Conservation (phyloP, 2,888 invertebrate species). For the Dugesia japonica region DNA sequence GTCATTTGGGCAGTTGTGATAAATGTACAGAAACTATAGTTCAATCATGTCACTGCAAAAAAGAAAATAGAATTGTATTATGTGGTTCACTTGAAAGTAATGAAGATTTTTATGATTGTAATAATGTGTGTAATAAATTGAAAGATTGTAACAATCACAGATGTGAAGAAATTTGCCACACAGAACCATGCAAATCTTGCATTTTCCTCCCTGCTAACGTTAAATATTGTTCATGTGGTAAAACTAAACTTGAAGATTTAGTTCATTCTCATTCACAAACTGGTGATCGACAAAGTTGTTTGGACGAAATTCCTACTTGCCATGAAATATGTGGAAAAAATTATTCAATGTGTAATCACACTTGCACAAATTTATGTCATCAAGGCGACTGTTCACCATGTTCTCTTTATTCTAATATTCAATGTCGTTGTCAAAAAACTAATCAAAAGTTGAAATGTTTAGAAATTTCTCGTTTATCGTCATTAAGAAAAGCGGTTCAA, state of each 20-base stretch:
- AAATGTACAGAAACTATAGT: conserved; percentile 52
- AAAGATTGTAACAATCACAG: conserved; percentile 54
- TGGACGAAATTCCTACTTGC: conserved; percentile 40
- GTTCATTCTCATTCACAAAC: no score
- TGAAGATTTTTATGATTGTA: conserved; percentile 36
- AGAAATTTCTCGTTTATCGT: no score
- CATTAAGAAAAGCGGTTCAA: no score
- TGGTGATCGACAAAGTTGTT: no score
- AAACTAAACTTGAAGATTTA: conserved; percentile 39
- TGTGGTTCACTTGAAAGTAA: conserved; percentile 52
- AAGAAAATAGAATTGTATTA: conserved; percentile 50
- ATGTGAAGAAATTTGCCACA: conserved; percentile 58
- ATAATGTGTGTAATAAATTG: conserved; percentile 38
- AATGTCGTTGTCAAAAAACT: no score
- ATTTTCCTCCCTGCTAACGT: conserved; percentile 54
- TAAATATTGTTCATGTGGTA: conserved; percentile 63
- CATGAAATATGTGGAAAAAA: conserved; percentile 59
- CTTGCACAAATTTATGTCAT: conserved; percentile 39
- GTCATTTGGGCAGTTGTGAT: conserved; percentile 65
- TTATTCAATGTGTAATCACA: conserved; percentile 57
- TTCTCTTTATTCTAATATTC: conserved; percentile 43
- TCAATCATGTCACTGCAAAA: conserved; percentile 37
- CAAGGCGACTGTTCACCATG: not conserved
- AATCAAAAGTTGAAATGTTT: no score
- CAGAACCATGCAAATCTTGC: conserved; percentile 57